Evolutionary conservation across 2,888 invertebrate genomes (phyloP), one percentile per base, ranked within the genome.

Genomic region (Uloborus plumipes): DNA sequence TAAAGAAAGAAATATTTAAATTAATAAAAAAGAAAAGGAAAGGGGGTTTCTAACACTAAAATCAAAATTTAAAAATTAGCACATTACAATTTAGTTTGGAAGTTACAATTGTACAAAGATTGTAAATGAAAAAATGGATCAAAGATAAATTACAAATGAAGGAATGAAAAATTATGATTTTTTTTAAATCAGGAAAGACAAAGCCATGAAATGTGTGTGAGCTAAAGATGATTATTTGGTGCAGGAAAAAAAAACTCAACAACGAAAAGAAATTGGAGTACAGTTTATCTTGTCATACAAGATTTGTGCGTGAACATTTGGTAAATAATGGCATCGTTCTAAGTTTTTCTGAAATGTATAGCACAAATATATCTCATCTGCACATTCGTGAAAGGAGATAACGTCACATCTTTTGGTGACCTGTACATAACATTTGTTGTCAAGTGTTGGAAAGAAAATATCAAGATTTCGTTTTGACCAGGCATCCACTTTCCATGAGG

Each of bases 271-370:
- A 69, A 74, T 66, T 80, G 74, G 80, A 74, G 80, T 64, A 80
- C 74, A 80, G 74, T 80, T 80, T 70, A 74, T 73, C 74, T 80
- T 80, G 74, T 55, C 71, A 65, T 51, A 75, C 75, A 76, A 82
- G 81, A 76, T 59, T 82, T 82, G 81, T 82, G 81, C 81, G 81
- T 82, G 81, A 76, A 82, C 81, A 75, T 75, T 82, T 82, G 81
- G 81, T 82, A 71, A 39, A 82, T 64, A 75, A 82, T 82, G 81
- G 75, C 81, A 76, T 74, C 69, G 80, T 80, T 80, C 80, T 64
- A 74, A 74, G 55, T 58, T 50, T 79, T 74, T 74, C 62, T 70
- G 74, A 80, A 74, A 74, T 80, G 80, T 74, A 64, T 80, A 80
- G 80, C 80, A 80, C 80, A 80, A 80, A 80, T 80, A 80, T 80